These are phyloP conservation scores for Hydrophis major DNA, from an alignment of 2,797 vertebrate species.

Conservation along the genomic window DNA sequence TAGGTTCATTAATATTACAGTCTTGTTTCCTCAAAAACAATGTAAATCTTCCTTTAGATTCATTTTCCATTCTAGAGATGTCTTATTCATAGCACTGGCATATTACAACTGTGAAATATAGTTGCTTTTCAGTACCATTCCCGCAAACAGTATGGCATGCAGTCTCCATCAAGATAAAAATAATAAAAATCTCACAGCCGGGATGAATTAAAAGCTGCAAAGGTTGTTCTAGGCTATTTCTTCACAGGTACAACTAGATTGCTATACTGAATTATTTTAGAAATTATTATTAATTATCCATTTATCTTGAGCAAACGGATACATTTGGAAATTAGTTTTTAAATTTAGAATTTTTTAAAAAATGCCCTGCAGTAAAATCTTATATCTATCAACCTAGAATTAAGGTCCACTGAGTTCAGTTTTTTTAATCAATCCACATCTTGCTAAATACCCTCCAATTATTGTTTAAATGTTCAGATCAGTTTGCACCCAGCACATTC, in stretches of 20 bases:
- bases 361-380: background rate
- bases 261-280: constrained; percentile 41
- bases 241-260: constrained; percentile 39
- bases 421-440: background rate
- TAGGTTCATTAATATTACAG: constrained; percentile 22
- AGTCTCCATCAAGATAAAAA: constrained; percentile 28
- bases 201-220: constrained; percentile 47
- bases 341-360: background rate
- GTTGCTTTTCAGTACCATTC: constrained; percentile 35
- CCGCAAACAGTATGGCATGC: constrained; percentile 15
- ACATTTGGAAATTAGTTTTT: background rate
- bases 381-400: background rate
- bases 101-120: constrained; percentile 43
- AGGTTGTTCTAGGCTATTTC: constrained; percentile 32
- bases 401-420: background rate
- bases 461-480: background rate
- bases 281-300: constrained; percentile 23
- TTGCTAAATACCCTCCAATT: background rate
- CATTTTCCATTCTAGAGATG: constrained; percentile 36
- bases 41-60: constrained; percentile 36
- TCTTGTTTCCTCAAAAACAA: background rate
- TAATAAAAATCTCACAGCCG: constrained; percentile 13
- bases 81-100: constrained; percentile 30
- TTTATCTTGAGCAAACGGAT: background rate
- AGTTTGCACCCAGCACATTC: background rate